Evolutionary conservation across 1,140 invertebrate genomes (phyloP).

Genomic region (Pemphigus obesinymphae): DNA sequence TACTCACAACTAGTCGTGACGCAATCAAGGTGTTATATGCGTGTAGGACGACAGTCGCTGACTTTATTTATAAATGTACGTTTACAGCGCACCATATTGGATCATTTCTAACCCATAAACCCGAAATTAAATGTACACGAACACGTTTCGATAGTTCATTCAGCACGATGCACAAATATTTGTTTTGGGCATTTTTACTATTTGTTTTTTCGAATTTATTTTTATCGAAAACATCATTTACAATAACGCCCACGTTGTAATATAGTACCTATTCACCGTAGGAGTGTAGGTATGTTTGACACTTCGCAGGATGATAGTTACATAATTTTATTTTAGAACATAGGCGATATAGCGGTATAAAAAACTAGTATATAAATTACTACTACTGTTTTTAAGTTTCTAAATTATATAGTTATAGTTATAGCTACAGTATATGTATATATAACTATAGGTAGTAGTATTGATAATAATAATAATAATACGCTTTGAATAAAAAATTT

Average conservation of each 20-base stretch:
- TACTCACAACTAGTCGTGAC: neutral
- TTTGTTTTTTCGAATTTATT: neutral
- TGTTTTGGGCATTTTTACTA: neutral
- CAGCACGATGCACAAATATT: neutral
- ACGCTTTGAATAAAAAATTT: too few species aligned
- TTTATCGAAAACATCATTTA: neutral
- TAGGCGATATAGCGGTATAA: too few species aligned
- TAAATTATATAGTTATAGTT: too few species aligned
- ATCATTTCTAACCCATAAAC: neutral
- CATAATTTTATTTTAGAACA: neutral
- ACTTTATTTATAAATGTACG: neutral
- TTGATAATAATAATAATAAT: too few species aligned
- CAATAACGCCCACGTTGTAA: neutral
- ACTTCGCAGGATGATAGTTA: neutral
- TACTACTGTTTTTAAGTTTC: slow-evolving; percentile 4
- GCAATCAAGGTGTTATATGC: slow-evolving; percentile 4
- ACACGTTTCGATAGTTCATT: neutral
- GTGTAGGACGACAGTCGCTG: slow-evolving; percentile 9
- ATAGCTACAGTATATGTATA: too few species aligned
- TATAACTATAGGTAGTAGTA: too few species aligned
- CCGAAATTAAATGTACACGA: neutral
- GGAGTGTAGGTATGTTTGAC: neutral
- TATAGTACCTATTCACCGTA: too few species aligned
- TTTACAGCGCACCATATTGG: neutral
- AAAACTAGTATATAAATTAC: neutral